Base-by-base conservation (phyloP, 2,888 invertebrate species). In the Cheiracanthium punctorium region DNA sequence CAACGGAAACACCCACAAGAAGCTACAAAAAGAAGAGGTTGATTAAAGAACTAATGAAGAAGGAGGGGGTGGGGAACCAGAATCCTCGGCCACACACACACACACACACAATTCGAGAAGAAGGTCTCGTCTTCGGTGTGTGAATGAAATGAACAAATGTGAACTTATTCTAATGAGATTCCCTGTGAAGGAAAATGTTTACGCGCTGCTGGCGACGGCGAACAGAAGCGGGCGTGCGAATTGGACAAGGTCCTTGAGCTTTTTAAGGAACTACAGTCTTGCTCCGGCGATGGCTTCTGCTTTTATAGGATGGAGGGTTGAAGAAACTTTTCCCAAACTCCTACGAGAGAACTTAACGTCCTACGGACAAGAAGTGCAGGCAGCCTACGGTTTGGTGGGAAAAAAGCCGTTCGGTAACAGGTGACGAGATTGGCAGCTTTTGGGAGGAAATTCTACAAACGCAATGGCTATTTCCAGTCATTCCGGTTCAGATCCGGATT, bases 241-340 rank as follows among this genome's bases (percentile, higher is more conserved):
- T 73, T 69, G 77, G 73, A 79, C 72, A 72, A 67, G 65, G 67
- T 77, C 43, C 72, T 72, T 81, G 81, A 52, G 81, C 75, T 81
- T 81, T 74, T 81, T 81, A 81, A 81, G 84, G 84, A 85, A 85
- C 84, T 85, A 84, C 84, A 85, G 84, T 85, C 79, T 74, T 79
- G 84, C 84, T 79, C 84, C 48, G 74, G 37, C 84, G 79, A 72
- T 74, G 79, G 32, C 77, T 82, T 77, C 28, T 64, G 52, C 30
- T 52, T 64, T 41, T 72, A 43, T 67, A 76, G 76, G 76, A 76
- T 70, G 48, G 33, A 72, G 48, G 17, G 84, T 73, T 85, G 73
- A 85, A 80, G 84, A 85, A 85, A 85, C 84, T 85, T n/a, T 37
- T 72, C 67, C n/a, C 8, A 17, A 20, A 65, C 73, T 64, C 69